phyloP scores from a whole-genome alignment of 2,797 vertebrate species.

The Menidia menidia region DNA sequence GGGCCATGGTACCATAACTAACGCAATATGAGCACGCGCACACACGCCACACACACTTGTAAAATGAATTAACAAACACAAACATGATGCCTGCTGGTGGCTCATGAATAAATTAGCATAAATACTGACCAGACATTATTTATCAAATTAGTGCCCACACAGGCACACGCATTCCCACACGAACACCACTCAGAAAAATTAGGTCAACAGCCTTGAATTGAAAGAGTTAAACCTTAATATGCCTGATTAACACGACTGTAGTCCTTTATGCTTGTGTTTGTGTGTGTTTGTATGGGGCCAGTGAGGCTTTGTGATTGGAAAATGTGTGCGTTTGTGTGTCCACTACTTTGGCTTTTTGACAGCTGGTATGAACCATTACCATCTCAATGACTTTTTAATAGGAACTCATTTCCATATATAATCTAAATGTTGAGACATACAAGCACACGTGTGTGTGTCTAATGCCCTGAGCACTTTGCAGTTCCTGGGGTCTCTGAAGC shows the following conservation, averaged over 20 bases:
- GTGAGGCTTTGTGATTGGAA: constrained; percentile 6
- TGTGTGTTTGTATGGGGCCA: constrained; percentile 1
- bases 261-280: constrained; percentile 19
- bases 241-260: constrained; percentile 59
- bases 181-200: constrained; percentile 55
- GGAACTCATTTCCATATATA: constrained; percentile 72
- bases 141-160: constrained; percentile 68
- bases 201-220: constrained; percentile 74
- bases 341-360: constrained; percentile 61
- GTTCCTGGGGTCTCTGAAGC: constrained; percentile 59
- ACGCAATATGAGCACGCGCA: constrained; percentile 22
- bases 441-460: neutral
- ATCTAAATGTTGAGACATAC: constrained; percentile 43
- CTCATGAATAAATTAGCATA: constrained; percentile 78
- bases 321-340: constrained; percentile 19
- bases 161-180: constrained; percentile 5
- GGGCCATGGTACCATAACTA: constrained; percentile 27
- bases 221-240: constrained; percentile 70
- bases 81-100: constrained; percentile 75
- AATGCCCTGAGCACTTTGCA: constrained; percentile 33
- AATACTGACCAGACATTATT: constrained; percentile 80
- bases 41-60: constrained; percentile 12
- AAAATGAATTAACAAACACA: constrained; percentile 73
- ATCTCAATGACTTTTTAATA: constrained; percentile 76
- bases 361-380: constrained; percentile 75